A percentile compares a stretch with the other conserved stretches of the same genome.
phyloP scores from a whole-genome alignment of 2,888 invertebrate species.

The Salpingus planirostris region DNA sequence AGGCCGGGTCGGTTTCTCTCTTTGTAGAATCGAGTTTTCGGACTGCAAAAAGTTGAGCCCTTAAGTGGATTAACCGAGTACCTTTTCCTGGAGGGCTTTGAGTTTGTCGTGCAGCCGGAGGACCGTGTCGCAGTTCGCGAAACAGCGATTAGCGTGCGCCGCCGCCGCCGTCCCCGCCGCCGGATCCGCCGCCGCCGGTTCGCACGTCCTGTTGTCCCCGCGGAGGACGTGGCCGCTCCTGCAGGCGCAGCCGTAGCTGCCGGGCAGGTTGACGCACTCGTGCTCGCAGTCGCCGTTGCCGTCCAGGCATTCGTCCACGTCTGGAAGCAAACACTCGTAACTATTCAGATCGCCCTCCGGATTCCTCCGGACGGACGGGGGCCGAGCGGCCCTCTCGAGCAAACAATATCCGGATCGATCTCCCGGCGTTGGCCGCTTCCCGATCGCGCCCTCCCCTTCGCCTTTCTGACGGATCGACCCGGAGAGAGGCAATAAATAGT shows the following conservation, averaged over 20 bases:
- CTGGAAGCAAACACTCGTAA: conserved; percentile 36
- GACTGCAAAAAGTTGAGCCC: too few species aligned
- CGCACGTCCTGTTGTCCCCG: conserved; percentile 52
- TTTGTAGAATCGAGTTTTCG: too few species aligned
- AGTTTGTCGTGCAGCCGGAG: conserved; percentile 50
- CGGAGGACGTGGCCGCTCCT: conserved; percentile 46
- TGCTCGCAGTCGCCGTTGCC: conserved; percentile 58
- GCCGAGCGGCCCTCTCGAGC: too few species aligned
- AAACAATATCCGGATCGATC: too few species aligned
- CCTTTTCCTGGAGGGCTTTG: conserved; percentile 45
- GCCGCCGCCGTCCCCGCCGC: conserved; percentile 29
- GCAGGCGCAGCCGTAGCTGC: conserved; percentile 54
- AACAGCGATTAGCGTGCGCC: conserved; percentile 47
- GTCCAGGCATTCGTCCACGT: conserved; percentile 48
- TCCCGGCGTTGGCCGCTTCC: too few species aligned
- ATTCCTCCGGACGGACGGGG: too few species aligned
- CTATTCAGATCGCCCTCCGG: too few species aligned
- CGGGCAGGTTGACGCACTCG: conserved; percentile 53
- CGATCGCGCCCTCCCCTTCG: too few species aligned
- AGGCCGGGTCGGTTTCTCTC: too few species aligned
- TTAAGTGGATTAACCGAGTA: conserved; percentile 19
- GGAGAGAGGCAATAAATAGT: too few species aligned
- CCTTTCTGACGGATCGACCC: too few species aligned
- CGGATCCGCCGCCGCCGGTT: conserved; percentile 18
- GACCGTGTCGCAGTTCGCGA: conserved; percentile 55